phyloP scores from a whole-genome alignment of 2,888 invertebrate species.

The Barypeithes pellucidus region DNA sequence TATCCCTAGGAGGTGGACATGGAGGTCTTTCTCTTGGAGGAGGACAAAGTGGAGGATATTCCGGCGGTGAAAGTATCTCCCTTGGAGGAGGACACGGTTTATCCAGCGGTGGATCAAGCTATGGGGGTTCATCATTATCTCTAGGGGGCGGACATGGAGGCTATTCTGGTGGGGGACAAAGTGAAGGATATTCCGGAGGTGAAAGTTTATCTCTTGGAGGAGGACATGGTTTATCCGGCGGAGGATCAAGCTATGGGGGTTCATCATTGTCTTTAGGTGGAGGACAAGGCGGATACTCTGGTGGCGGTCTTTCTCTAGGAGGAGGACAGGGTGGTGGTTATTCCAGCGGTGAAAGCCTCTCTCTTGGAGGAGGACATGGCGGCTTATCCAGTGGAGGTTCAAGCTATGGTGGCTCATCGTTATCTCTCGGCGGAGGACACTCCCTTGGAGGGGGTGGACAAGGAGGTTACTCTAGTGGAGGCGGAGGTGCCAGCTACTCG shows the following conservation, averaged over 20 bases:
- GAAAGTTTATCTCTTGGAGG: conserved; percentile 46
- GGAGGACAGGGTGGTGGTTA: conserved; percentile 50
- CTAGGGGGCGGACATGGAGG: conserved; percentile 50
- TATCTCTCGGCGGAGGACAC: no score
- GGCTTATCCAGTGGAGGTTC: conserved; percentile 34
- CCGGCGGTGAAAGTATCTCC: conserved; percentile 38
- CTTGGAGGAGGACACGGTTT: conserved; percentile 46
- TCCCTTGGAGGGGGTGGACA: conserved; percentile 33
- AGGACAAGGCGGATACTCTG: background rate
- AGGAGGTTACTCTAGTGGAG: conserved; percentile 31
- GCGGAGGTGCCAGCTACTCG: conserved; percentile 28
- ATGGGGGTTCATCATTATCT: conserved; percentile 18
- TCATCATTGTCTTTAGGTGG: conserved; percentile 27
- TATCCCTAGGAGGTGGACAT: conserved; percentile 25
- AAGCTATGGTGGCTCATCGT: no score
- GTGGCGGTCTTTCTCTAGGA: conserved; percentile 33
- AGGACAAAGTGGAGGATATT: conserved; percentile 37
- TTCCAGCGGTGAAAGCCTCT: conserved; percentile 47
- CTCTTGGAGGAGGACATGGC: conserved; percentile 31
- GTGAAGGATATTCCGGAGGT: conserved; percentile 45
- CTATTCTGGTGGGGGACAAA: conserved; percentile 32
- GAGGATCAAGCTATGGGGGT: conserved; percentile 17
- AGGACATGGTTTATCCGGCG: conserved; percentile 28
- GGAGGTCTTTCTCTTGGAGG: conserved; percentile 23
- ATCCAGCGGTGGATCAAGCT: conserved; percentile 25